phyloP scores from a whole-genome alignment of 2,888 invertebrate genomes.

The Alviniconcha strummeri region DNA sequence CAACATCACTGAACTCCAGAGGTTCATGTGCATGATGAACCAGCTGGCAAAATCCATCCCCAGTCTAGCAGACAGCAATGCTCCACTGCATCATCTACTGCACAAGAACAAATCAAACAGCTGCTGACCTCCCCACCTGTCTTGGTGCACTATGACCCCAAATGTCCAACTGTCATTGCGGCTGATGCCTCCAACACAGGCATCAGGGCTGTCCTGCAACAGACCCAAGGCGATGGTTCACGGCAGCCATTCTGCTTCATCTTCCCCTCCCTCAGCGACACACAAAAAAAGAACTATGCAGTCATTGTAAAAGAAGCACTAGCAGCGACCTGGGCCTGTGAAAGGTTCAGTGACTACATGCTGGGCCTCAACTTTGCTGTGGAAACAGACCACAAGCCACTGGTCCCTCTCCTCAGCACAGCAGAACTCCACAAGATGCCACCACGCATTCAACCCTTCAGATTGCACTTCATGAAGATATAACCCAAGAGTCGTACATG shows the following conservation, averaged over 20 bases:
- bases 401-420: slow-evolving; percentile 5
- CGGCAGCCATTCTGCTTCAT: background rate
- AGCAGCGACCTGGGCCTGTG: slow-evolving; percentile 43
- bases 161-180: slow-evolving; percentile 7
- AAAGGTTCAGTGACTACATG: slow-evolving; percentile 42
- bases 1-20: slow-evolving; percentile 7
- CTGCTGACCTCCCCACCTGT: background rate
- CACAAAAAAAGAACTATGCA: slow-evolving; percentile 10
- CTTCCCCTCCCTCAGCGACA: background rate
- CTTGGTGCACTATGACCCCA: background rate
- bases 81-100: slow-evolving; percentile 1
- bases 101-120: background rate
- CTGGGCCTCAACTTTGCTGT: slow-evolving; percentile 12
- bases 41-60: slow-evolving; percentile 29
- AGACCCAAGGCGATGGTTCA: background rate
- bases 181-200: slow-evolving; percentile 14
- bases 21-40: slow-evolving; percentile 16
- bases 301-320: slow-evolving; percentile 21
- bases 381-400: slow-evolving; percentile 21
- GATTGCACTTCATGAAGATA: slow-evolving; percentile 17
- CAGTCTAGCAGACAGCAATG: background rate
- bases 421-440: slow-evolving; percentile 24
- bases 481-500: background rate
- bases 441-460: slow-evolving; percentile 26
- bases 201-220: slow-evolving; percentile 2